A percentile compares a stretch with the other conserved stretches of the same genome.
phyloP scores from a whole-genome alignment of 2,797 vertebrate species.

The Phrynocephalus guinanensis region DNA sequence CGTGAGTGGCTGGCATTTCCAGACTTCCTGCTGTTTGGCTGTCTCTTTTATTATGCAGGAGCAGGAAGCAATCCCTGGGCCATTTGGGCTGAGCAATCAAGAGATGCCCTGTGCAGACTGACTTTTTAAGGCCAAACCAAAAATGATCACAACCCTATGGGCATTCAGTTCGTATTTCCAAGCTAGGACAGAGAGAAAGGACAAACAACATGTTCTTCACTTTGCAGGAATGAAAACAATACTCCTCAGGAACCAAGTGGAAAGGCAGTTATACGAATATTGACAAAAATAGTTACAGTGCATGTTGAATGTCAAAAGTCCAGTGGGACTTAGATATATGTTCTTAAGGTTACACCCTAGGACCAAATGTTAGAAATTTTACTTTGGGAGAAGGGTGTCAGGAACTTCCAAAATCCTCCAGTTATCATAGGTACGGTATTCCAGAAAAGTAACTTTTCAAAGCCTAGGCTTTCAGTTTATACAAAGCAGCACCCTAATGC shows the following conservation, averaged over 20 bases:
- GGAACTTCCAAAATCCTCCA: no score
- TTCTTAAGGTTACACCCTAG: not conserved
- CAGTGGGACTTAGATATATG: not conserved
- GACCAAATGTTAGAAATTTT: no score
- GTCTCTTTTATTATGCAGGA: not conserved
- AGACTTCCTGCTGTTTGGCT: slow-evolving; percentile 9
- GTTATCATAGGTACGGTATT: no score
- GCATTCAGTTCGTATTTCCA: slow-evolving; percentile 15
- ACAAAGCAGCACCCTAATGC: not conserved
- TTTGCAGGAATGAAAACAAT: not conserved
- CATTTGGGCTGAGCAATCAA: not conserved
- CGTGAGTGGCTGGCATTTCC: slow-evolving; percentile 6
- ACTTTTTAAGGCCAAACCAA: slow-evolving; percentile 34
- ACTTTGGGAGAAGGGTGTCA: no score
- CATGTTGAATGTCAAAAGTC: not conserved
- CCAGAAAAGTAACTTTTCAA: no score
- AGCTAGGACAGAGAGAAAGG: not conserved
- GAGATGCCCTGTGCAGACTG: slow-evolving; percentile 25
- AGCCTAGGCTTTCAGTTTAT: not conserved
- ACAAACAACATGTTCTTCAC: not conserved
- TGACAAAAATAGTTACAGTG: not conserved
- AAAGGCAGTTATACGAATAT: not conserved
- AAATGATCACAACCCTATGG: slow-evolving; percentile 22
- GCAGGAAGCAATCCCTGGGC: slow-evolving; percentile 29
- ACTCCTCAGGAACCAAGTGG: not conserved